phyloP scores from a whole-genome alignment of 1,140 invertebrate species.

The Babylonia areolata region DNA sequence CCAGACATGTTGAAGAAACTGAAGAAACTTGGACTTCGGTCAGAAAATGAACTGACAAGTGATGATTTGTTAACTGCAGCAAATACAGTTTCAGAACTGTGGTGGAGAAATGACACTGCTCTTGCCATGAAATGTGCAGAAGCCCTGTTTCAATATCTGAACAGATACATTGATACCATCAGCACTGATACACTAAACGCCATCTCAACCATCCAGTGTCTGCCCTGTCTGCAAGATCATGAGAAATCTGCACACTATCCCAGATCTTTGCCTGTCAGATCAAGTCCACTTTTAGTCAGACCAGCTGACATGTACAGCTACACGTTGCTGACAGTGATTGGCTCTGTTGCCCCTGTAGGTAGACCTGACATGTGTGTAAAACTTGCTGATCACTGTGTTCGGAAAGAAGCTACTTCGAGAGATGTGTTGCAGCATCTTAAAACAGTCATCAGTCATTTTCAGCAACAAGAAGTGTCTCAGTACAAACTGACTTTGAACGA shows the following conservation, averaged over 20 bases:
- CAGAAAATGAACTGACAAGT: slow-evolving; percentile 22
- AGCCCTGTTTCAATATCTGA: slow-evolving; percentile 14
- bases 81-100: not conserved
- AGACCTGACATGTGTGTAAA: not conserved
- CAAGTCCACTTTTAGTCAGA: slow-evolving; percentile 11
- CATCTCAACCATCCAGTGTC: not conserved
- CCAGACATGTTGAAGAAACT: slow-evolving; percentile 21
- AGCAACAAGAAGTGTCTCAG: not conserved
- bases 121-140: slow-evolving; percentile 19
- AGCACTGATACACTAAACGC: not conserved
- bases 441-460: not conserved
- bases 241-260: slow-evolving; percentile 25
- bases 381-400: not conserved
- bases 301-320: slow-evolving; percentile 7
- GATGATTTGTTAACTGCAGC: slow-evolving; percentile 38
- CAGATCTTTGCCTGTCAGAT: not conserved
- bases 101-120: not conserved
- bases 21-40: slow-evolving; percentile 33
- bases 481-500: slow-evolving; percentile 4
- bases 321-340: not conserved
- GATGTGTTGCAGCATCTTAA: slow-evolving; percentile 26
- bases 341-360: not conserved
- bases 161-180: not conserved
- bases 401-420: not conserved
- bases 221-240: slow-evolving; percentile 30